These are phyloP conservation scores for Eupithecia insigniata DNA, from an alignment of 2,888 invertebrate species.

Conservation along the genomic window DNA sequence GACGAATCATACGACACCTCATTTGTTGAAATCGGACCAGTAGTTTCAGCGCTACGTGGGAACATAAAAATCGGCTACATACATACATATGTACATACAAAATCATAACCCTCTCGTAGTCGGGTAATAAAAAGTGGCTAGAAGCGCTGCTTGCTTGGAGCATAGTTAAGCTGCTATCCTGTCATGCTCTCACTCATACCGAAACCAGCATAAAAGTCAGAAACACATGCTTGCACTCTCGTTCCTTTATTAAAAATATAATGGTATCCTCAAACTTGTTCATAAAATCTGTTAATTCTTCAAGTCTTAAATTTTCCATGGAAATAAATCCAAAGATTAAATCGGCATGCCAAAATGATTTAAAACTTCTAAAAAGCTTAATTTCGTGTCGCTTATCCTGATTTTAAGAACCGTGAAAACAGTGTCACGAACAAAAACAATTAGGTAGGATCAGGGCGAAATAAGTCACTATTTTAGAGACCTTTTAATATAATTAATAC, in stretches of 20 bases:
- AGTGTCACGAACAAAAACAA: conserved; percentile 44
- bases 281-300: not conserved
- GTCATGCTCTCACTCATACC: not conserved
- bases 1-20: too few relatives aligned
- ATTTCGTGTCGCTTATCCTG: conserved; percentile 36
- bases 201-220: not conserved
- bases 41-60: too few relatives aligned
- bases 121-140: not conserved
- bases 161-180: not conserved
- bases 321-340: conserved; percentile 39
- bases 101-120: too few relatives aligned
- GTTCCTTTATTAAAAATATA: not conserved
- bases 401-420: conserved; percentile 37
- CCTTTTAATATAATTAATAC: too few relatives aligned
- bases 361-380: conserved; percentile 26
- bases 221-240: not conserved
- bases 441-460: conserved; percentile 37
- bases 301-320: conserved; percentile 11
- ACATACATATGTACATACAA: too few relatives aligned
- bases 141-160: not conserved
- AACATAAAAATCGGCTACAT: too few relatives aligned
- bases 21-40: too few relatives aligned
- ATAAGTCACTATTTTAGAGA: conserved; percentile 22
- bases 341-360: conserved; percentile 39
- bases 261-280: not conserved